A percentile compares a stretch with the other conserved stretches of the same genome.
phyloP scores from a whole-genome alignment of 1,140 invertebrate genomes.

The Sitobion miscanthi region DNA sequence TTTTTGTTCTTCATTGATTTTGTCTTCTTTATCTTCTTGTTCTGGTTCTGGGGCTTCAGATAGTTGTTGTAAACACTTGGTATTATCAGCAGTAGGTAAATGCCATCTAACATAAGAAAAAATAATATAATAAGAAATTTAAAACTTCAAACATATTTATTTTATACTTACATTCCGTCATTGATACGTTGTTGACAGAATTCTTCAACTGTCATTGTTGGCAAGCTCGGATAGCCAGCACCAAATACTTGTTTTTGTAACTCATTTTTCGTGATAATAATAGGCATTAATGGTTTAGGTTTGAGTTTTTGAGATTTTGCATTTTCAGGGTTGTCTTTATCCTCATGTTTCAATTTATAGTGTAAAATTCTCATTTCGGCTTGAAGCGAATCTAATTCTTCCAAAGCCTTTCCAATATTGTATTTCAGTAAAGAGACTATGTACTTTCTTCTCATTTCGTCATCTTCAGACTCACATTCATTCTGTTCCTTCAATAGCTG shows the following conservation, averaged over 20 bases:
- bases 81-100: constrained; percentile 60
- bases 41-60: constrained; percentile 62
- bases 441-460: constrained; percentile 82
- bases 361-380: constrained; percentile 72
- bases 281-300: constrained; percentile 75
- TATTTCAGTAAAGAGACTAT: constrained; percentile 79
- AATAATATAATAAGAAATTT: background rate
- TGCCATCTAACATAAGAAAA: constrained; percentile 61
- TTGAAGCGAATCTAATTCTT: constrained; percentile 78
- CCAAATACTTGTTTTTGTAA: constrained; percentile 94
- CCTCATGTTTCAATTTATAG: constrained; percentile 71
- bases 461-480: constrained; percentile 69
- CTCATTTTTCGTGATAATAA: constrained; percentile 90
- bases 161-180: constrained; percentile 74
- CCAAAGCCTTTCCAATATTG: constrained; percentile 76
- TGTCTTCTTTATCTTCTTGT: constrained; percentile 67
- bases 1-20: constrained; percentile 69
- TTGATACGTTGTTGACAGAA: constrained; percentile 89
- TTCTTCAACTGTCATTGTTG: constrained; percentile 91
- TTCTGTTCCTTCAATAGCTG: constrained; percentile 70
- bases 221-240: constrained; percentile 90
- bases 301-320: constrained; percentile 58
- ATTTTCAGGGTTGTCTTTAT: constrained; percentile 64
- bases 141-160: background rate
- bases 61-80: constrained; percentile 60